Conservation (phyloP, 2,888 invertebrate species). For the Alviniconcha strummeri region DNA sequence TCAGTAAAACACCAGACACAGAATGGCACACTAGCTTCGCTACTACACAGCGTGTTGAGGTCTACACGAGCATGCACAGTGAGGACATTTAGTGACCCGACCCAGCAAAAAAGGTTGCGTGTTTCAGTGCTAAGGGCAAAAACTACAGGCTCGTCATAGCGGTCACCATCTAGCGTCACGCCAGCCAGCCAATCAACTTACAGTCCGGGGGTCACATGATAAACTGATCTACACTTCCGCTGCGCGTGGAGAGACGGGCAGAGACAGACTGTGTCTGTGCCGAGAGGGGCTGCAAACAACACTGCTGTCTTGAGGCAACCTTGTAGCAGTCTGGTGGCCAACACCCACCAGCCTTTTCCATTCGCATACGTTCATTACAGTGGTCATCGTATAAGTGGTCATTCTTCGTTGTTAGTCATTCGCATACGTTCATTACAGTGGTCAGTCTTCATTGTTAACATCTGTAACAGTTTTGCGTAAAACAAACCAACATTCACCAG, state of each 20-base stretch:
- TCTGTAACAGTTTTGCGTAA: too few relatives aligned
- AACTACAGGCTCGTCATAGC: not conserved
- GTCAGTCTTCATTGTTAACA: too few relatives aligned
- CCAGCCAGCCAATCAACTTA: conserved; percentile 22
- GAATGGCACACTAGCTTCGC: too few relatives aligned
- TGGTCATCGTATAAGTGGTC: too few relatives aligned
- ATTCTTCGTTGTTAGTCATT: too few relatives aligned
- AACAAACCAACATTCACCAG: too few relatives aligned
- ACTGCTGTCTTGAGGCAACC: conserved; percentile 7
- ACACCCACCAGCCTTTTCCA: too few relatives aligned
- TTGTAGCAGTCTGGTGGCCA: not conserved
- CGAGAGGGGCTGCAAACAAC: conserved; percentile 32
- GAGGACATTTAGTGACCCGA: conserved; percentile 3
- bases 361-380: not conserved
- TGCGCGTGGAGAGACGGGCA: conserved; percentile 24
- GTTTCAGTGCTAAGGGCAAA: not conserved
- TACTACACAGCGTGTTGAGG: not conserved
- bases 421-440: too few relatives aligned
- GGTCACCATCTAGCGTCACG: not conserved
- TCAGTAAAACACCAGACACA: not conserved
- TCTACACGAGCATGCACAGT: not conserved
- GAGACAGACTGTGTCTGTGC: conserved; percentile 24
- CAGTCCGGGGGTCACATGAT: conserved; percentile 23
- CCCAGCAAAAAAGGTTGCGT: not conserved
- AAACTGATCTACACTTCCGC: conserved; percentile 32